Conservation (phyloP, 1,140 invertebrate species). For the Acromyrmex echinatior region DNA sequence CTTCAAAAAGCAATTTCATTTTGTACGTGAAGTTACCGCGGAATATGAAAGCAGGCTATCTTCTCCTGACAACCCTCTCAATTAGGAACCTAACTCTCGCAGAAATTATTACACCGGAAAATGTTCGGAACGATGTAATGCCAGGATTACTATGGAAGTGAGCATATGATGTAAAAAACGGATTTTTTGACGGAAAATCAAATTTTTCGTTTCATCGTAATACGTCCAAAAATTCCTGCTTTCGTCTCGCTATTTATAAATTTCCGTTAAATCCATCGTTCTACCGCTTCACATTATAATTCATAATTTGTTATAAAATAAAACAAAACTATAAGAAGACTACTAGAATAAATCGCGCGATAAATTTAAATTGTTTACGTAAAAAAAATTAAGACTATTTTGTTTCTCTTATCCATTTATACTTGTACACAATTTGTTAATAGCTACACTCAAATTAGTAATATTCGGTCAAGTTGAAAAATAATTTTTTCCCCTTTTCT, state of each 20-base stretch:
- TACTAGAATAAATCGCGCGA: background rate
- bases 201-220: background rate
- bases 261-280: background rate
- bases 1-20: constrained; percentile 66
- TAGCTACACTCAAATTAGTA: too few species aligned
- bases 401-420: background rate
- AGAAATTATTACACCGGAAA: constrained; percentile 59
- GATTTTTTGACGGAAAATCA: constrained; percentile 31
- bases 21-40: constrained; percentile 59
- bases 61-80: constrained; percentile 59
- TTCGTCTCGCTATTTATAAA: background rate
- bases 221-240: background rate
- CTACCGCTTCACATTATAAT: background rate
- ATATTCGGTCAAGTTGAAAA: too few species aligned
- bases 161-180: background rate
- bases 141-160: background rate
- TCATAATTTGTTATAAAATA: background rate
- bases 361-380: background rate
- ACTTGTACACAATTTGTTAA: background rate
- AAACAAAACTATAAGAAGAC: background rate
- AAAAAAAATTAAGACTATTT: background rate
- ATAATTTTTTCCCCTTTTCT: too few species aligned
- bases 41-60: constrained; percentile 61
- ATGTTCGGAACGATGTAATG: constrained; percentile 45
- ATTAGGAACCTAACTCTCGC: constrained; percentile 60